Conservation (phyloP, 2,888 invertebrate genomes). For the Nomada hirtipes region DNA sequence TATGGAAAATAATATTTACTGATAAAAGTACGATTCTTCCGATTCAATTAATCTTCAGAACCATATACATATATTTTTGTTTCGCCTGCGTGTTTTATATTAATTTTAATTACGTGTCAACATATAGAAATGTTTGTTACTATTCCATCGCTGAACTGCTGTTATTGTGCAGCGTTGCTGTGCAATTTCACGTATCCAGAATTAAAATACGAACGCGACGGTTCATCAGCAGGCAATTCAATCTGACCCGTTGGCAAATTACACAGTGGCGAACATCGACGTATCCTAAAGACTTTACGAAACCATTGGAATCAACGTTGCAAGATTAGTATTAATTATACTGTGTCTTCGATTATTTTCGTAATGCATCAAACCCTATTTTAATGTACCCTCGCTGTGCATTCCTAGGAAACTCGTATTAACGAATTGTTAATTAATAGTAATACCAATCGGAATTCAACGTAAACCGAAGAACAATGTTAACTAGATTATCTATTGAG, state of each 20-base stretch:
- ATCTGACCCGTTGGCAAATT: conserved; percentile 6
- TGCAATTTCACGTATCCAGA: not conserved
- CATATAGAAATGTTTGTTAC: not conserved
- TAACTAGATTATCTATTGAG: no score
- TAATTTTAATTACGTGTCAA: no score
- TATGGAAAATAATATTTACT: no score
- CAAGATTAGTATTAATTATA: conserved; percentile 23
- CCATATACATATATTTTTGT: no score
- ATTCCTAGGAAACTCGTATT: not conserved
- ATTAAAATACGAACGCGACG: conserved; percentile 8
- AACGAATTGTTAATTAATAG: no score
- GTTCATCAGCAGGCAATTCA: conserved; percentile 19
- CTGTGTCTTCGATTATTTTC: conserved; percentile 32
- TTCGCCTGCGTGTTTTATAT: no score
- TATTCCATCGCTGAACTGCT: not conserved
- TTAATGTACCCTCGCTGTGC: conserved; percentile 22
- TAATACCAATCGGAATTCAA: no score
- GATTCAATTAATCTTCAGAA: no score
- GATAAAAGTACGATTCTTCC: no score
- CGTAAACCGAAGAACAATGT: no score
- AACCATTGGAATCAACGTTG: conserved; percentile 35
- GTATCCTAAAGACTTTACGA: conserved; percentile 19
- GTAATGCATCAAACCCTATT: conserved; percentile 9
- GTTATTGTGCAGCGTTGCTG: no score
- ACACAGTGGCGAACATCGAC: not conserved